Base-by-base conservation (phyloP, 2,888 invertebrate species). In the Acronicta aceris region DNA sequence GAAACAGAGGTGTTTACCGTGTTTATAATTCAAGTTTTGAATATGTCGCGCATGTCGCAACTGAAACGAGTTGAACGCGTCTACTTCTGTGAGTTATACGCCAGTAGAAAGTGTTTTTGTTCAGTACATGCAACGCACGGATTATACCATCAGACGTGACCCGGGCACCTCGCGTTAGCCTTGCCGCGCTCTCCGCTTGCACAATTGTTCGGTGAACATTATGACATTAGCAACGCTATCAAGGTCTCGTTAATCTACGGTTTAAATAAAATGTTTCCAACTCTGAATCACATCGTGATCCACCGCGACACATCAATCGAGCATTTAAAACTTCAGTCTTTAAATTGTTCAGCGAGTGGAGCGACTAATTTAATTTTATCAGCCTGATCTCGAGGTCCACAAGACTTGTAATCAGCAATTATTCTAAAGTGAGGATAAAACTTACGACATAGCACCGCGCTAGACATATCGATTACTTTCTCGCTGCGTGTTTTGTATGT, bases 101-200 rank as follows among this genome's bases (percentile, higher is more conserved):
- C 59, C 67, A 58, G 69, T 88, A 83, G 87, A 88, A 87, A 87
- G 88, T 86, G 83, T 80, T 80, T 83, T 76, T 74, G 61, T 61
- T 59, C 61, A 63, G 58, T 67, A 71, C 78, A 78, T 80, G 77
- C 78, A 71, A 69, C 67, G 74, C 78, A 82, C 78, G 83, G 85
- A 85, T 87, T 85, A 85, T 78, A 71, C 73, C 77, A 71, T 76
- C 75, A 74, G 63, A 81, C 83, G 83, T 81, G 85, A 82, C 79
- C 53, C 56, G 53, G 5, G 56, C 68, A 63, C 69, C 66, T 48
- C 61, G 46, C 54, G 50, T 15, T 56, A 76, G 76, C 81, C 82
- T 83, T 76, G 84, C 69, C 47, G 45, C 70, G 68, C 71, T 63
- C 63, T 56, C 50, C 59, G 64, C 74, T 87, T 87, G 79, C 85